Evolutionary conservation across 2,888 invertebrate genomes (phyloP).

Genomic region (Orthonychiurus folsomi): DNA sequence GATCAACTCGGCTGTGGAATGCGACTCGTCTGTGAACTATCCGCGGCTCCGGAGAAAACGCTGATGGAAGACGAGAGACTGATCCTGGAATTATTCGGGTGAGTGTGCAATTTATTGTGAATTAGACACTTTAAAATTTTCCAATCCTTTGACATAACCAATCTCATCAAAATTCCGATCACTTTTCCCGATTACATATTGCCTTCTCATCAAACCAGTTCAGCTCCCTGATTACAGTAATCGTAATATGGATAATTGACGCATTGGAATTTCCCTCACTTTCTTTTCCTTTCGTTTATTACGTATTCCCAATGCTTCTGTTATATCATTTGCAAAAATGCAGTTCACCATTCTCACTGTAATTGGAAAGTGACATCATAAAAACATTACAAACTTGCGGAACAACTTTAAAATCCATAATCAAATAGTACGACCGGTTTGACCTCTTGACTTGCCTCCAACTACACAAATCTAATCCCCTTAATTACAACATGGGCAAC

Average conservation of each 20-base stretch:
- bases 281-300: not conserved
- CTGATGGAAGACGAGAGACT: constrained; percentile 33
- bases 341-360: too few species aligned
- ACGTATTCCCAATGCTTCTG: too few species aligned
- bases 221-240: not conserved
- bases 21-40: constrained; percentile 36
- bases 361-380: not conserved
- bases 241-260: not conserved
- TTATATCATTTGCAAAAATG: not conserved
- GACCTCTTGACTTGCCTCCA: too few species aligned
- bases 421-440: too few species aligned
- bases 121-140: too few species aligned
- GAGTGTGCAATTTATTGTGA: constrained; percentile 12
- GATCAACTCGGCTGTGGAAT: constrained; percentile 37
- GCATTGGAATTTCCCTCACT: not conserved
- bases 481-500: too few species aligned
- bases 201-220: not conserved
- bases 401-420: too few species aligned
- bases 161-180: not conserved
- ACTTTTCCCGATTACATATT: not conserved
- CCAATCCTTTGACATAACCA: too few species aligned
- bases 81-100: constrained; percentile 39
- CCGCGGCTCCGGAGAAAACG: constrained; percentile 19
- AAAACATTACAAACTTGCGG: too few species aligned
- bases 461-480: too few species aligned